These are phyloP conservation scores for Naja naja DNA, from an alignment of 2,113 vertebrate species.

Conservation along the genomic window DNA sequence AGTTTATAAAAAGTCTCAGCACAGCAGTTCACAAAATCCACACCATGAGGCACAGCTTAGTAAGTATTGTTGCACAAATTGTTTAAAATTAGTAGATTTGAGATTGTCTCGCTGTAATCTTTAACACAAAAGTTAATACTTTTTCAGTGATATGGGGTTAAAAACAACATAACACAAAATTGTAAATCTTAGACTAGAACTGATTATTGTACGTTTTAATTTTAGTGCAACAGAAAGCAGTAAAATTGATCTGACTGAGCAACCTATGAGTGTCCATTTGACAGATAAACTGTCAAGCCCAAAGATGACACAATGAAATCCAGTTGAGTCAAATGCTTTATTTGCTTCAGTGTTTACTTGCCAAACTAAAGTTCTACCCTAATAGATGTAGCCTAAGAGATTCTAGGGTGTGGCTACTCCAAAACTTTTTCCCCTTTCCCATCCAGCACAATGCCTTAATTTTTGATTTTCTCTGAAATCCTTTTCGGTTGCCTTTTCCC, in stretches of 20 bases:
- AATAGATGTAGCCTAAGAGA: neutral
- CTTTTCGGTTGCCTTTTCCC: neutral
- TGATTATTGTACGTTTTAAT: neutral
- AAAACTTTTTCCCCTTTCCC: neutral
- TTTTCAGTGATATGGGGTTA: neutral
- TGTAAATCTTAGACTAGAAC: neutral
- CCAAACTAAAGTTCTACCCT: neutral
- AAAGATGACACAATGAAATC: neutral
- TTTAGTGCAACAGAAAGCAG: rapidly evolving
- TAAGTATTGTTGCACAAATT: constrained; percentile 58
- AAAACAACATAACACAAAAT: constrained; percentile 19
- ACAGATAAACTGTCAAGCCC: neutral
- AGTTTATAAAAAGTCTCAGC: constrained; percentile 75
- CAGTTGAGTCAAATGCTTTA: neutral
- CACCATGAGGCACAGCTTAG: constrained; percentile 81
- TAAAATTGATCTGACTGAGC: neutral
- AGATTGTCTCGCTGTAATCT: neutral
- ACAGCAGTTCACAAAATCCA: constrained; percentile 75
- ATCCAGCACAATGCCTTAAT: neutral
- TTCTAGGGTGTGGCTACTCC: neutral
- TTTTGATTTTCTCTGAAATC: neutral
- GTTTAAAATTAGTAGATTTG: neutral
- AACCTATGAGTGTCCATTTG: neutral
- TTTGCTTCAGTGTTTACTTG: neutral
- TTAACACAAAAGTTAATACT: neutral